A percentile compares a stretch with the other conserved stretches of the same genome.
These are phyloP conservation scores for Channa argus DNA, from an alignment of 2,113 vertebrate genomes.

Conservation along the genomic window DNA sequence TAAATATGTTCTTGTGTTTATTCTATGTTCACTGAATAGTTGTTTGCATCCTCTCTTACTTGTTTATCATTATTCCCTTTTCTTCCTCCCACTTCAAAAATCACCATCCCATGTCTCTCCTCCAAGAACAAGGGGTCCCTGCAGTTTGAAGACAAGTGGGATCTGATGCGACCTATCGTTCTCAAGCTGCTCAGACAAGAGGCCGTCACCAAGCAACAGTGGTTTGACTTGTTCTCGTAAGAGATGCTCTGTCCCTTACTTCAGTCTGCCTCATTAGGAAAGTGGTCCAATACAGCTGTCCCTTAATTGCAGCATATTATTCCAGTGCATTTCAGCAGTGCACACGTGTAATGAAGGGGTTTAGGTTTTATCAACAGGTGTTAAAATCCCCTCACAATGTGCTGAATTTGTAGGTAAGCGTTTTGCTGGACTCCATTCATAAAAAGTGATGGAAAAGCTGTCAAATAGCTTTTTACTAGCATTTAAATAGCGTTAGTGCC, in stretches of 20 bases:
- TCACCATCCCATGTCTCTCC: not conserved
- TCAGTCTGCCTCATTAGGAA: not conserved
- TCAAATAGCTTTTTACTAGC: no score
- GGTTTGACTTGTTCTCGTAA: constrained; percentile 99
- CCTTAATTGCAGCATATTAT: not conserved
- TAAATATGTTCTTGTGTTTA: no score
- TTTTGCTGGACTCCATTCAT: not conserved
- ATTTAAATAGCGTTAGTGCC: no score
- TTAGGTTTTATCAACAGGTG: constrained; percentile 9
- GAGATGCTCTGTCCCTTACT: constrained; percentile 45
- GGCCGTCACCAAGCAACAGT: constrained; percentile 97
- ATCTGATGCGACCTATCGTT: constrained; percentile 97
- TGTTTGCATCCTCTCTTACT: no score
- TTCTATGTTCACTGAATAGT: no score
- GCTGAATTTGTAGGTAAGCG: not conserved
- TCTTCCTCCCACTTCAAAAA: constrained; percentile 3
- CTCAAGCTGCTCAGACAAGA: constrained; percentile 97
- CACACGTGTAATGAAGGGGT: not conserved
- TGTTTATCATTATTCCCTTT: no score
- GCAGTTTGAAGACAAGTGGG: constrained; percentile 99
- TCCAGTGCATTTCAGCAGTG: constrained; percentile 8
- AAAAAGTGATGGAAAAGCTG: not conserved
- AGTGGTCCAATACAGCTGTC: not conserved
- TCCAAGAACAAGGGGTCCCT: constrained; percentile 96
- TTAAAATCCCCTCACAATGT: constrained; percentile 1